Evolutionary conservation across 2,797 vertebrate genomes (phyloP).

Genomic region (Periparus ater): DNA sequence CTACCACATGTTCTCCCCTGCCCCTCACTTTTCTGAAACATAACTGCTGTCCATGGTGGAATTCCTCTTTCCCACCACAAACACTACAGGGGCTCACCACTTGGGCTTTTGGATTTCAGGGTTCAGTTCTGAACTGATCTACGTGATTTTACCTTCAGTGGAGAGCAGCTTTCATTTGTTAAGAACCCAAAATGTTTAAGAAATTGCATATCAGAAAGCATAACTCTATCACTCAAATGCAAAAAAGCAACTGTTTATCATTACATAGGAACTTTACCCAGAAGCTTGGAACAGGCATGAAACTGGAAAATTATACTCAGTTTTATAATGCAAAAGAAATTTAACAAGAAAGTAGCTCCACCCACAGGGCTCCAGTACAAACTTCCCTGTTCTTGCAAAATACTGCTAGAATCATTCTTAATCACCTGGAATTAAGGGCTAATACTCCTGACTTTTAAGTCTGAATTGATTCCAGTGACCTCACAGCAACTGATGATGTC

Average conservation of each 20-base stretch:
- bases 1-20: accelerated
- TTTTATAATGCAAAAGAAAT: not conserved
- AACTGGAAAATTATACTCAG: not conserved
- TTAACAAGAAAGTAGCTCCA: not conserved
- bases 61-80: not conserved
- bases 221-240: not conserved
- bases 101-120: not conserved
- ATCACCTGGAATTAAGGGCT: not conserved
- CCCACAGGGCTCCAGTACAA: not conserved
- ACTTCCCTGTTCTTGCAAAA: not conserved
- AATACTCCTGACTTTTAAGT: not conserved
- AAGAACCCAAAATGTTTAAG: not conserved
- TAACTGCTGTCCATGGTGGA: not conserved
- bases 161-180: not conserved
- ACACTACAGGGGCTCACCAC: not conserved
- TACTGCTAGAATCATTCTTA: not conserved
- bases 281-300: not conserved
- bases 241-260: not conserved
- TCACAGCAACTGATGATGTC: not conserved
- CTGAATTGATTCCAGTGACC: not conserved
- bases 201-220: not conserved
- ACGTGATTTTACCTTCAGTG: not conserved
- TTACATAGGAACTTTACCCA: not conserved
- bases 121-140: not conserved
- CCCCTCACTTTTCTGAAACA: not conserved